These are phyloP conservation scores for Phymanthus crucifer DNA, from an alignment of 92 coral and sea anemone genomes.

Conservation along the genomic window DNA sequence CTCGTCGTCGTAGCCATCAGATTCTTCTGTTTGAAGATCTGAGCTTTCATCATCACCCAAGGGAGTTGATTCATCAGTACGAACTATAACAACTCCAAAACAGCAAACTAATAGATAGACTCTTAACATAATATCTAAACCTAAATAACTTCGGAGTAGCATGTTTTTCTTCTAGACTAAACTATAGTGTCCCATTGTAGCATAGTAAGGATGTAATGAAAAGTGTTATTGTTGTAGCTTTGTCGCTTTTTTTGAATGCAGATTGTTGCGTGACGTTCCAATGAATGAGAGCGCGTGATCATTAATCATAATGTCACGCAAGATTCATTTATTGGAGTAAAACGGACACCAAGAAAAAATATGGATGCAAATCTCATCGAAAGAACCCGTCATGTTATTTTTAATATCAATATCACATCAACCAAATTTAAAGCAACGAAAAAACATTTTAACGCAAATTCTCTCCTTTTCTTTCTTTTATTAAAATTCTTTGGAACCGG, in stretches of 20 bases:
- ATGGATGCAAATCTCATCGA: too few relatives aligned
- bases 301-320: not conserved
- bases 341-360: not conserved
- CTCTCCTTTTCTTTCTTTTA: too few relatives aligned
- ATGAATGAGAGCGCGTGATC: slow-evolving; percentile 5
- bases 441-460: too few relatives aligned
- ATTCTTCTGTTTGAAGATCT: not conserved
- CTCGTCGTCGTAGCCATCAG: not conserved
- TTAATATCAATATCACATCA: too few relatives aligned
- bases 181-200: not conserved
- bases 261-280: not conserved
- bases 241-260: not conserved
- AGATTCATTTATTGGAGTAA: not conserved
- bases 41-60: slow-evolving; percentile 1
- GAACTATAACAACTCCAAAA: not conserved
- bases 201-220: not conserved
- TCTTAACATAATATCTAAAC: not conserved
- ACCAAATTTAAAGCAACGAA: too few relatives aligned
- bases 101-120: not conserved
- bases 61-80: not conserved
- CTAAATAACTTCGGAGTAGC: not conserved
- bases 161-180: not conserved
- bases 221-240: not conserved
- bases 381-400: too few relatives aligned
- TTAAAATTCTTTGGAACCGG: too few relatives aligned